Evolutionary conservation across 1,140 invertebrate species (phyloP), one percentile per base, ranked within the genome.

Genomic region (Drosophila tani): DNA sequence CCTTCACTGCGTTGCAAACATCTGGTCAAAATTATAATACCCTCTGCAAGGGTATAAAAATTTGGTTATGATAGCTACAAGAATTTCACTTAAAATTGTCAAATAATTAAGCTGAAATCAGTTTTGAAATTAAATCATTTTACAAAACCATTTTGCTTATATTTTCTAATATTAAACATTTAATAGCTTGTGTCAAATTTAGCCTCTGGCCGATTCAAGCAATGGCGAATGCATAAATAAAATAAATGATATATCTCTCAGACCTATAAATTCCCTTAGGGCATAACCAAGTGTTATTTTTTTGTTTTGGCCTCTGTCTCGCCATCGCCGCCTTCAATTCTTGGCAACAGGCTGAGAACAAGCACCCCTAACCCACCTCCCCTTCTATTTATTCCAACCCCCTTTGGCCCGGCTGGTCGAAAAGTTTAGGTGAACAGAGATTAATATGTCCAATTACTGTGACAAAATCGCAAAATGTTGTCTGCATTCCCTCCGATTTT

Each of bases 401-500:
- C 60, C 43, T 49, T 55, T 24, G 47, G 53, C 62, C 63, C 82
- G 65, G 66, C 64, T 49, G 55, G 55, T 19, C 55, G 47, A 74
- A 75, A 84, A 75, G 67, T 73, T 82, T 73, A 90, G 68, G 79
- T 63, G 84, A 91, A 92, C 91, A 91, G 87, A 92, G 91, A 92
- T 92, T 92, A 92, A 92, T 92, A 91, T 92, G 91, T 92, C 91
- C 91, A 92, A 92, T 92, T 92, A 92, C 91, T 92, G 91, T 92
- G 91, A 92, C 91, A 92, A 92, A 92, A 92, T 86, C 84, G 84
- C 78, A 92, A 92, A 92, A 91, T 91, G 87, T 84, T 62, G 86
- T 86, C 86, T 90, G 84, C 85, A 76, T 88, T 77, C 81, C 51
- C 68, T 67, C 57, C 76, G 49, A 59, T 59, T 75, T 40, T 75